Conservation (phyloP, 2,888 invertebrate genomes). For the Cacoxenus indagator region DNA sequence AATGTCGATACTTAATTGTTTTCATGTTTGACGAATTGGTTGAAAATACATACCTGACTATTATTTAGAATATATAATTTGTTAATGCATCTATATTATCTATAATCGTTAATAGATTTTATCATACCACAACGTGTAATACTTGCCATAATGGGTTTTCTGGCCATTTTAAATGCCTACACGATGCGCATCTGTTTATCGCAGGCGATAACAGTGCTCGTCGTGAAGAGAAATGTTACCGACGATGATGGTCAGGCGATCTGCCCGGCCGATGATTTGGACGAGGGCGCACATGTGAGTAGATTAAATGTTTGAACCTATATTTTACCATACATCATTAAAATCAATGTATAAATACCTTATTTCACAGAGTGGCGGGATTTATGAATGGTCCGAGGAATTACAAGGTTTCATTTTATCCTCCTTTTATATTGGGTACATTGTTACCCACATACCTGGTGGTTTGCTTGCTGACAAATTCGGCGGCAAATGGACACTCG, state of each 20-base stretch:
- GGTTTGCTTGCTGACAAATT: slow-evolving; percentile 84
- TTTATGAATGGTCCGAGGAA: slow-evolving; percentile 77
- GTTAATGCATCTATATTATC: not conserved
- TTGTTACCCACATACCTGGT: slow-evolving; percentile 86
- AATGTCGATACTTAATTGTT: too few species aligned
- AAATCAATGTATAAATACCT: not conserved
- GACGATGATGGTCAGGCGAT: slow-evolving; percentile 43
- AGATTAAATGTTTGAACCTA: too few species aligned
- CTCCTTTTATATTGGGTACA: slow-evolving; percentile 89
- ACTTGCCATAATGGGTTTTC: slow-evolving; percentile 79
- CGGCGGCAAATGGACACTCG: slow-evolving; percentile 88
- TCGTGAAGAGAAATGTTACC: slow-evolving; percentile 63
- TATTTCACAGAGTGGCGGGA: slow-evolving; percentile 40
- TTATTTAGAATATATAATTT: not conserved
- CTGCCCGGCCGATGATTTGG: slow-evolving; percentile 56
- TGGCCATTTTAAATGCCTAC: slow-evolving; percentile 81
- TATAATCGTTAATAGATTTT: slow-evolving; percentile 56
- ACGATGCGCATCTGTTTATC: slow-evolving; percentile 82
- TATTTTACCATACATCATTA: too few species aligned
- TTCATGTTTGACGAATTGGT: too few species aligned
- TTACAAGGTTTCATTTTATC: slow-evolving; percentile 84
- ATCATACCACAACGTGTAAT: slow-evolving; percentile 76
- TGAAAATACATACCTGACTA: too few species aligned
- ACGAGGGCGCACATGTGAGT: slow-evolving; percentile 32
- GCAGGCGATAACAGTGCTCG: slow-evolving; percentile 81